Evolutionary conservation across 2,797 vertebrate species (phyloP).

Genomic region (Phalloptychus januarius): DNA sequence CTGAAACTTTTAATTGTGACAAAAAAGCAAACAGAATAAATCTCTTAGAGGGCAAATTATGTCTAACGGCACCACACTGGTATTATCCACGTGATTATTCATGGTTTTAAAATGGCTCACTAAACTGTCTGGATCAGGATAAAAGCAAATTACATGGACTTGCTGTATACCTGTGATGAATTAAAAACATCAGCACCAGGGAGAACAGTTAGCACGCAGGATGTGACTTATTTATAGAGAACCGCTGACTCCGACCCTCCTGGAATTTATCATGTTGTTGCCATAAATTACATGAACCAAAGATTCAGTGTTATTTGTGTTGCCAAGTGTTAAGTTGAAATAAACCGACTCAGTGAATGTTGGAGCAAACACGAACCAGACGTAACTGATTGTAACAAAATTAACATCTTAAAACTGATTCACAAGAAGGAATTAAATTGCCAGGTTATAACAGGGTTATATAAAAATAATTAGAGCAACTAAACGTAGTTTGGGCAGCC

Average conservation of each 20-base stretch:
- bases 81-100: background rate
- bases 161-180: background rate
- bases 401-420: constrained; percentile 35
- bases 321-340: background rate
- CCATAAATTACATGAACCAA: constrained; percentile 9
- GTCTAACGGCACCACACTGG: background rate
- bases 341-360: constrained; percentile 16
- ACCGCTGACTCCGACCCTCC: background rate
- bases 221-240: constrained; percentile 8
- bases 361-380: constrained; percentile 9
- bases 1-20: background rate
- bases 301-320: background rate
- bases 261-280: constrained; percentile 2
- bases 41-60: background rate
- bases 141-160: background rate
- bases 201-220: background rate
- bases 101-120: background rate
- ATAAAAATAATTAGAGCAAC: constrained; percentile 31
- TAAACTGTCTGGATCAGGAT: background rate
- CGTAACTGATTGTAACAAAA: constrained; percentile 26
- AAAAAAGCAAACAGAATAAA: background rate
- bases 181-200: background rate
- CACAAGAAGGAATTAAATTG: constrained; percentile 36
- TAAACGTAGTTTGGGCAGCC: constrained; percentile 25
- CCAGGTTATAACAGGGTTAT: constrained; percentile 24